Percentiles rank a stretch among this genome's conserved stretches.
Evolutionary conservation across 1,140 invertebrate species (phyloP).

Genomic region (Drosophila kurseongensis): DNA sequence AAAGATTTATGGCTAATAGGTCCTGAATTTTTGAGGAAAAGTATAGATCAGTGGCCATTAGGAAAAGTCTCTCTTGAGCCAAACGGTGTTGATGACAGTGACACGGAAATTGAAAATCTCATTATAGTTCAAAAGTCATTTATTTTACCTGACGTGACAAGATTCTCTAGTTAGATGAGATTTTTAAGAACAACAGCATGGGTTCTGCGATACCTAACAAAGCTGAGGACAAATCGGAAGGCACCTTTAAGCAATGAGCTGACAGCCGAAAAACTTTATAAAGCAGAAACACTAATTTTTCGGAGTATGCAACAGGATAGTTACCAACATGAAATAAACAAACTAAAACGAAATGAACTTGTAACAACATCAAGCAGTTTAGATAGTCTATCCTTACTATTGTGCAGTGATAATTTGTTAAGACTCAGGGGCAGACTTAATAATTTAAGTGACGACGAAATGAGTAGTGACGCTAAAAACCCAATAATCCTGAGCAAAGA

Average conservation of each 20-base stretch:
- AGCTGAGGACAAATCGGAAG: too few relatives aligned
- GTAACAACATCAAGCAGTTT: too few relatives aligned
- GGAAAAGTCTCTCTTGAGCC: slow-evolving; percentile 2
- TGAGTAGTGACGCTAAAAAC: slow-evolving; percentile 9
- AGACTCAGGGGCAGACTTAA: slow-evolving; percentile 9
- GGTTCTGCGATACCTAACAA: background rate
- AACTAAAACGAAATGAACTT: too few relatives aligned
- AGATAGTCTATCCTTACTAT: too few relatives aligned
- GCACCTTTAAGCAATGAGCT: too few relatives aligned
- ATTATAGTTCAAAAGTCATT: background rate
- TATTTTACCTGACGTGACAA: slow-evolving; percentile 5
- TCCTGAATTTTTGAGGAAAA: slow-evolving; percentile 7
- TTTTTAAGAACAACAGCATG: slow-evolving; percentile 20
- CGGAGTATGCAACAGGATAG: too few relatives aligned
- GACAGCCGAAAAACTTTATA: too few relatives aligned
- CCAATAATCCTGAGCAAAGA: slow-evolving; percentile 14
- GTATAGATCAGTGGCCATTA: slow-evolving; percentile 3
- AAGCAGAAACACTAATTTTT: too few relatives aligned
- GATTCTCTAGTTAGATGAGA: slow-evolving; percentile 8
- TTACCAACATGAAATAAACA: too few relatives aligned
- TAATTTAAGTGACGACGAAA: slow-evolving; percentile 4
- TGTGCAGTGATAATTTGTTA: too few relatives aligned
- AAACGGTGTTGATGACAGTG: background rate
- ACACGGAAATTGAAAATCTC: slow-evolving; percentile 8
- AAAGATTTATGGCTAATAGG: slow-evolving; percentile 21